Conservation (phyloP, 2,888 invertebrate genomes). For the Tortricodes alternella region DNA sequence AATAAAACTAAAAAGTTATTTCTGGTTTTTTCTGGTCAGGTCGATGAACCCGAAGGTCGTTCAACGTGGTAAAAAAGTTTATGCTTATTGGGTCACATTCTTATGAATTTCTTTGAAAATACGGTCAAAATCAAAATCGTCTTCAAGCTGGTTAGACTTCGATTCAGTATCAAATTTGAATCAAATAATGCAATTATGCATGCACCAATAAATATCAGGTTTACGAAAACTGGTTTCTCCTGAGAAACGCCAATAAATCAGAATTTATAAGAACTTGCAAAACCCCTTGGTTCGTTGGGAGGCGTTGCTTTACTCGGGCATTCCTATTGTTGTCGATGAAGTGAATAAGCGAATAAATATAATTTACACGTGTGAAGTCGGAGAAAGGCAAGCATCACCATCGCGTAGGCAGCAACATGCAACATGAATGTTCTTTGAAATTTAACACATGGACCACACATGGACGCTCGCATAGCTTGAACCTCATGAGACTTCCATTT, state of each 20-base stretch:
- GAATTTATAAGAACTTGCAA: slow-evolving; percentile 20
- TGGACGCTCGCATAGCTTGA: too few relatives aligned
- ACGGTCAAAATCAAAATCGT: background rate
- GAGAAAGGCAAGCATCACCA: slow-evolving; percentile 4
- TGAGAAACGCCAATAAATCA: slow-evolving; percentile 23
- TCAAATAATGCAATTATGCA: background rate
- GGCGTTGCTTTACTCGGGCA: slow-evolving; percentile 31
- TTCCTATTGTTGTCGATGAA: slow-evolving; percentile 30
- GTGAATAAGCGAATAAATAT: slow-evolving; percentile 27
- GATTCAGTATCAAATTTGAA: background rate
- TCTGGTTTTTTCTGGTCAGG: slow-evolving; percentile 7
- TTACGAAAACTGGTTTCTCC: slow-evolving; percentile 14
- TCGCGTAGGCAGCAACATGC: background rate
- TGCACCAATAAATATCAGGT: slow-evolving; percentile 8
- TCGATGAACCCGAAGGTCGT: slow-evolving; percentile 18
- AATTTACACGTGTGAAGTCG: slow-evolving; percentile 11
- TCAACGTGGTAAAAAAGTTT: slow-evolving; percentile 9
- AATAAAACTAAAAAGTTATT: slow-evolving; percentile 12
- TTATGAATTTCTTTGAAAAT: slow-evolving; percentile 1
- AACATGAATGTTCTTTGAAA: background rate
- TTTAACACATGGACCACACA: background rate
- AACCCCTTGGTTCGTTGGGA: slow-evolving; percentile 22
- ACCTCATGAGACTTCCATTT: background rate
- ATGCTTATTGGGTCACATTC: slow-evolving; percentile 22
- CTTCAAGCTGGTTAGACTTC: background rate